These are phyloP conservation scores for Trichopoda pennipes DNA, from an alignment of 2,888 invertebrate genomes.

Conservation along the genomic window DNA sequence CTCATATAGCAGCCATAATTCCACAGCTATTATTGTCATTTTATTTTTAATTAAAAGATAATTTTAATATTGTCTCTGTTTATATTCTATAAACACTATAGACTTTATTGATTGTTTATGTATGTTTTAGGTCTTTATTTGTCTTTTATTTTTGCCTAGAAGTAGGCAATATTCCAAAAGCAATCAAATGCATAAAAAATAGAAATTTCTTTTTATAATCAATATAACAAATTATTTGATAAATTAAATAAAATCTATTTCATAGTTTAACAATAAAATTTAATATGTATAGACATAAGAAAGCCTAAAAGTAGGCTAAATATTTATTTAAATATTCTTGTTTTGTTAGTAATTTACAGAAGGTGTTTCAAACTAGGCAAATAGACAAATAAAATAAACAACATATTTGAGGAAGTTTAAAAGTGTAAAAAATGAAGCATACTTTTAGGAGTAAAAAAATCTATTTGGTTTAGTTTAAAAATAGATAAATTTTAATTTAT, in stretches of 20 bases:
- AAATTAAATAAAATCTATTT: neutral
- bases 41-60: no score
- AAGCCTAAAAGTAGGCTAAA: neutral
- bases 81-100: neutral
- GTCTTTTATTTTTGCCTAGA: slow-evolving; percentile 5
- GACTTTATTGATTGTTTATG: neutral
- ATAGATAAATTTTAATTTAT: no score
- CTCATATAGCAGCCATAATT: no score
- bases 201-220: neutral
- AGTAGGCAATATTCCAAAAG: slow-evolving; percentile 54
- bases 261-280: neutral
- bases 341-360: neutral
- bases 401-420: no score
- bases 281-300: neutral
- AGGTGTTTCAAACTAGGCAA: no score
- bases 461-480: no score
- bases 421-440: no score
- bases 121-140: slow-evolving; percentile 8
- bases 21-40: no score
- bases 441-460: no score
- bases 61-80: neutral
- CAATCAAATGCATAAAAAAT: slow-evolving; percentile 46
- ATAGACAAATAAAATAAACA: no score
- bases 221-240: no score
- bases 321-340: neutral